Conservation (phyloP, 1,140 invertebrate genomes). For the Tetraneura akinire region DNA sequence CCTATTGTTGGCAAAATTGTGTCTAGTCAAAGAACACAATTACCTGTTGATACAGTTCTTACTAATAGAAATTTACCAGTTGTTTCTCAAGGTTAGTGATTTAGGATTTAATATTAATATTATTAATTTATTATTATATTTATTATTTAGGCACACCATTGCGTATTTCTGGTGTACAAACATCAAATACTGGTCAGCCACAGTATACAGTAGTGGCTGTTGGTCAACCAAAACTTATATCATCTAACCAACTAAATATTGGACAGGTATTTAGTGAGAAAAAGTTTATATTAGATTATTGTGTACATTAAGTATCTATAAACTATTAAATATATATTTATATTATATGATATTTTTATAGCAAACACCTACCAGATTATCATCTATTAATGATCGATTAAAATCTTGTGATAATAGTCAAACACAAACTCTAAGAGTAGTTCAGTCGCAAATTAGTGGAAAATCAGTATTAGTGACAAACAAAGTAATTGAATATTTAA, state of each 20-base stretch:
- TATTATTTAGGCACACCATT: constrained; percentile 23
- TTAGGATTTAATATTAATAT: background rate
- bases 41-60: constrained; percentile 29
- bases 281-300: background rate
- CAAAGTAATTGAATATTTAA: constrained; percentile 55
- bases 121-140: background rate
- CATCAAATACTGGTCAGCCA: constrained; percentile 52
- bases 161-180: constrained; percentile 40
- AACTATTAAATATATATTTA: background rate
- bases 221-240: constrained; percentile 55
- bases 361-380: constrained; percentile 28
- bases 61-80: constrained; percentile 35
- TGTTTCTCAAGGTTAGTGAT: constrained; percentile 25
- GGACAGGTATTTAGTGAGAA: constrained; percentile 27
- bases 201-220: constrained; percentile 55
- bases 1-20: constrained; percentile 29
- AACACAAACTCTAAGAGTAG: constrained; percentile 56
- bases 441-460: constrained; percentile 65
- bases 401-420: constrained; percentile 29
- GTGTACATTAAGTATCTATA: too few relatives aligned
- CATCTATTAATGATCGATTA: constrained; percentile 27
- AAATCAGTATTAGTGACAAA: constrained; percentile 68
- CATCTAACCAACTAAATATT: constrained; percentile 49
- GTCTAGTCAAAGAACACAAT: constrained; percentile 40
- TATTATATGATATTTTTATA: background rate